Conservation (phyloP, 2,797 vertebrate species). For the Danio albolineatus region DNA sequence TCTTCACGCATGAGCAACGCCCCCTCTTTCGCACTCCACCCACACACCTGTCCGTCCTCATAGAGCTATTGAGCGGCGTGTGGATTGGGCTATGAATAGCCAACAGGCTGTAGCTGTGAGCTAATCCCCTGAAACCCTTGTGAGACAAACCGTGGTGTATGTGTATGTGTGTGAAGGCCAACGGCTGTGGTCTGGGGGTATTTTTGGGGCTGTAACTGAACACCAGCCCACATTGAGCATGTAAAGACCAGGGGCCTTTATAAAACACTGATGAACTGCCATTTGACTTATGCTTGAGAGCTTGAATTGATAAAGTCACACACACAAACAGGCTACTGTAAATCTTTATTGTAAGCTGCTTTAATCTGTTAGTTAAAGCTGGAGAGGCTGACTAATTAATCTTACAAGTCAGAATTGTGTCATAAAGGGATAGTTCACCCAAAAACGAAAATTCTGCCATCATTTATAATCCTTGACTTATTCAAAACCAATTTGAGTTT, state of each 20-base stretch:
- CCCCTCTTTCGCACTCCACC: constrained; percentile 30
- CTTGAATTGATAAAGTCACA: constrained; percentile 9
- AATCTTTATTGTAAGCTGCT: constrained; percentile 46
- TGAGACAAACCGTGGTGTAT: constrained; percentile 31
- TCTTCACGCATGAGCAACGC: neutral
- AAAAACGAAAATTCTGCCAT: no score
- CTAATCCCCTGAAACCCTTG: constrained; percentile 56
- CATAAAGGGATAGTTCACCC: neutral
- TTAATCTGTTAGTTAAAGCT: constrained; percentile 20
- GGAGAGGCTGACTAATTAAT: constrained; percentile 22
- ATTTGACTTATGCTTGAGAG: neutral
- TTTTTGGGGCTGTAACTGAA: constrained; percentile 74
- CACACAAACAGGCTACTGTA: constrained; percentile 33
- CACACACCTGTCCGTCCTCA: constrained; percentile 63
- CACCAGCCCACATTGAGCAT: constrained; percentile 55
- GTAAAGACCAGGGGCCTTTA: constrained; percentile 24
- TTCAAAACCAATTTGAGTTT: no score
- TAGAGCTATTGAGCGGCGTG: constrained; percentile 61
- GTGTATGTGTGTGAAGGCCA: constrained; percentile 34
- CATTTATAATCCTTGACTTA: no score
- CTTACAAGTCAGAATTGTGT: neutral
- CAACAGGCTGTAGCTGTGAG: constrained; percentile 43
- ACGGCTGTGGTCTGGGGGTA: constrained; percentile 53
- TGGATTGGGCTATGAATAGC: constrained; percentile 74
- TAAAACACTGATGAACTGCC: constrained; percentile 37